phyloP scores from a whole-genome alignment of 2,797 vertebrate genomes.

The Channallabes apus region DNA sequence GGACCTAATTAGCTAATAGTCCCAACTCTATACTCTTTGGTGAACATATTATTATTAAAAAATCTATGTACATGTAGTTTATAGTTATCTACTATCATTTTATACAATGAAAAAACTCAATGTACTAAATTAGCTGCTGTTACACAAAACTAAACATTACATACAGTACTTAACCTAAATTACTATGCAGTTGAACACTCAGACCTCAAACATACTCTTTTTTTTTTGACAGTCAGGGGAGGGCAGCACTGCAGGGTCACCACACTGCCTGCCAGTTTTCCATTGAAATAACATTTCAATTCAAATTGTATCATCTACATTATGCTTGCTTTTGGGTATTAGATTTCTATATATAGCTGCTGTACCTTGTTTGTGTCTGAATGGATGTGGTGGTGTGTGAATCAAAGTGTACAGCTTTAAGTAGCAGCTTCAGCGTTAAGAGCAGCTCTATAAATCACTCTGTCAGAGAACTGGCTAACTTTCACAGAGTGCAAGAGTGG shows the following conservation, averaged over 20 bases:
- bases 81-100: background rate
- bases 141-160: background rate
- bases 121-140: background rate
- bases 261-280: background rate
- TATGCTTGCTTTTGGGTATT: background rate
- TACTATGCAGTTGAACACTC: background rate
- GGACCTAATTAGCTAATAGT: background rate
- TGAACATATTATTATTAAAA: too few relatives aligned
- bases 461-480: background rate
- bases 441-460: constrained; percentile 7
- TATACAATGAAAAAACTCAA: background rate
- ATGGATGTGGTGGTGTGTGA: background rate
- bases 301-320: background rate
- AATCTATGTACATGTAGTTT: background rate
- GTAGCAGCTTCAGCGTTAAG: constrained; percentile 15
- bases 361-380: background rate
- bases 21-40: background rate
- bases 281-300: background rate
- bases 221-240: background rate
- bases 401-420: background rate
- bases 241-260: background rate
- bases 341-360: constrained; percentile 8
- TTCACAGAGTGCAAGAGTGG: background rate
- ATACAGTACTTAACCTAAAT: background rate
- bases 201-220: background rate